Evolutionary conservation across 2,797 vertebrate species (phyloP), one percentile per base, ranked within the genome.

Genomic region (Vultur gryphus): DNA sequence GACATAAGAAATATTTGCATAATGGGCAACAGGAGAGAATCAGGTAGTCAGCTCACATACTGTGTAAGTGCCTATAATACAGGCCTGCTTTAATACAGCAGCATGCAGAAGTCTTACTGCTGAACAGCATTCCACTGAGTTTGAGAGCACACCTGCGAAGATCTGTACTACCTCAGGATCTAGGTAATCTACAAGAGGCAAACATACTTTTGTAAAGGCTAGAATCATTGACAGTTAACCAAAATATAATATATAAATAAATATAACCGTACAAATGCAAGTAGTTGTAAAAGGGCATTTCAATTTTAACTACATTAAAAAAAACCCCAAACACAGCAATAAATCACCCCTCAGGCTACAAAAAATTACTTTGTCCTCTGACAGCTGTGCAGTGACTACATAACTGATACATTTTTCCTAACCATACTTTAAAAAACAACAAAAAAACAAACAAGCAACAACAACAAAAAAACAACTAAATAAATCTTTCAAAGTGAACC

Each of bases 241-340:
- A 61, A 85, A 89, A 87, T 26, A 31, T 33, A 87, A 69, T 49
- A 52, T 33, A 37, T 26, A 69, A 90, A 46, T 20, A 59, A 69
- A 61, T 25, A 29, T 6, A 61, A 41, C 8, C 0, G 0, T 37
- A 48, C 5, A 79, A 64, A 57, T 72, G 13, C 7, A 70, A 54
- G n/a, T 23, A 20, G 43, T 28, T 69, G 16, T 51, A 49, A 90
- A 70, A 79, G 31, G 10, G 2, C 11, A 55, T 67, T 87, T 70
- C 25, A 51, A 29, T 70, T 89, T 39, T 69, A 87, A 72, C 5
- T n/a, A 71, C 26, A 21, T 15, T 29, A 12, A 62, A 78, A 84
- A 41, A n/a, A 33, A 13, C 0, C 2, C 1, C 7, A 25, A 86
- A 41, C 5, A 59, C 10, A 84, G 39, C 20, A 90, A 33, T 49